A percentile compares a stretch with the other conserved stretches of the same genome.
These are phyloP conservation scores for Drosophila kanekoi DNA, from an alignment of 2,888 invertebrate species.

Conservation along the genomic window DNA sequence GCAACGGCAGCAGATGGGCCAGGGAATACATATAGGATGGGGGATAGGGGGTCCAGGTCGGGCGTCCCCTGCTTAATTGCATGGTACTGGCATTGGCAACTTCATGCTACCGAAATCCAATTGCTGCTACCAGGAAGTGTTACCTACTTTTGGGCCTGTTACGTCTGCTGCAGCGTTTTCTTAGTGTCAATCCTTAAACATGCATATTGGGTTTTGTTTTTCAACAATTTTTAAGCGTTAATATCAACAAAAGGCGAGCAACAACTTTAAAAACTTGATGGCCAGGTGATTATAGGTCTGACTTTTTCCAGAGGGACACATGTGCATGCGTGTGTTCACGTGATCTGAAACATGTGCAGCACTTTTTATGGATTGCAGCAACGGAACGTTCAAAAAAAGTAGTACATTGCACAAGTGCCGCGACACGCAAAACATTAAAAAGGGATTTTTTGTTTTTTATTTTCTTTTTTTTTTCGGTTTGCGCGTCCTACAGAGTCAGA, in stretches of 20 bases:
- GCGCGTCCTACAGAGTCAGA: not conserved
- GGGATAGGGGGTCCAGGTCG: conserved; percentile 8
- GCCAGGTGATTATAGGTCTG: conserved; percentile 49
- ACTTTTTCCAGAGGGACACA: not conserved
- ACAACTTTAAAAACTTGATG: conserved; percentile 32
- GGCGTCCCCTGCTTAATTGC: conserved; percentile 67
- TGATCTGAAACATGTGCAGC: conserved; percentile 46
- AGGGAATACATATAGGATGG: conserved; percentile 20
- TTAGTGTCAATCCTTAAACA: conserved; percentile 58
- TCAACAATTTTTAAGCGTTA: conserved; percentile 42
- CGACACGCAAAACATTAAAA: conserved; percentile 66
- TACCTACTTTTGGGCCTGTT: conserved; percentile 14
- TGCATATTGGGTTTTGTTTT: conserved; percentile 41
- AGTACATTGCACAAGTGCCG: conserved; percentile 50
- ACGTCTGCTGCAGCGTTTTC: conserved; percentile 43
- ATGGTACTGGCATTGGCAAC: conserved; percentile 72
- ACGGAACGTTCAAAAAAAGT: conserved; percentile 13
- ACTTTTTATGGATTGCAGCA: conserved; percentile 38
- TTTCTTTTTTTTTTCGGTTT: conserved; percentile 1
- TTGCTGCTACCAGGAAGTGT: conserved; percentile 57
- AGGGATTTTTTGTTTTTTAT: conserved; percentile 19
- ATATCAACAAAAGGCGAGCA: conserved; percentile 29
- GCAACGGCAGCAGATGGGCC: conserved; percentile 40
- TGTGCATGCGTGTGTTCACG: conserved; percentile 23
- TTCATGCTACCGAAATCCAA: conserved; percentile 65